These are phyloP conservation scores for Mimachlamys varia DNA, from an alignment of 2,888 invertebrate genomes.

Conservation along the genomic window DNA sequence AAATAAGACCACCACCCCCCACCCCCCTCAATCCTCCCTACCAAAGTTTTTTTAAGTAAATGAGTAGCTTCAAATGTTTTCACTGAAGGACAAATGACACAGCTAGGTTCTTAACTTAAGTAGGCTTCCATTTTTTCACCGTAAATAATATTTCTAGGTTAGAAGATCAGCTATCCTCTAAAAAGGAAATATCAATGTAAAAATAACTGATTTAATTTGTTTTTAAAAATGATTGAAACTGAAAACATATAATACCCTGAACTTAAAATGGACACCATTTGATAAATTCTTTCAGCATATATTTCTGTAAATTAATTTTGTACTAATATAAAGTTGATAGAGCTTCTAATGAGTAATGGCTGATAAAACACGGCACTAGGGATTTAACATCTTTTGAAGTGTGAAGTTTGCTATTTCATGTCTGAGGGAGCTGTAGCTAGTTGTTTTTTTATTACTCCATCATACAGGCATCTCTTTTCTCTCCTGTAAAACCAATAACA, in stretches of 20 bases:
- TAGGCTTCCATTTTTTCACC: too few species aligned
- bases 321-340: neutral
- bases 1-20: neutral
- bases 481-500: neutral
- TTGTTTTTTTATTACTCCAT: neutral
- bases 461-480: neutral
- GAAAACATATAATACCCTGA: neutral
- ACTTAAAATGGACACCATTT: neutral
- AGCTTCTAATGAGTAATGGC: neutral
- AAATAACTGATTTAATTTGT: too few species aligned
- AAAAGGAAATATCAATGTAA: too few species aligned
- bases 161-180: too few species aligned
- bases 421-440: neutral
- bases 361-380: neutral
- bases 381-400: neutral
- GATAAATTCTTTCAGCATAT: neutral
- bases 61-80: too few species aligned
- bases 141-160: too few species aligned
- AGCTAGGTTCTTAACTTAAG: too few species aligned
- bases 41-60: too few species aligned
- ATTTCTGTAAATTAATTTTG: neutral
- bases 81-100: too few species aligned
- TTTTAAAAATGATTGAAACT: neutral
- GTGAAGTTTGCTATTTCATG: neutral
- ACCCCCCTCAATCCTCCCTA: neutral